phyloP scores from a whole-genome alignment of 2,888 invertebrate genomes.

The Harpagoxenus sublaevis region DNA sequence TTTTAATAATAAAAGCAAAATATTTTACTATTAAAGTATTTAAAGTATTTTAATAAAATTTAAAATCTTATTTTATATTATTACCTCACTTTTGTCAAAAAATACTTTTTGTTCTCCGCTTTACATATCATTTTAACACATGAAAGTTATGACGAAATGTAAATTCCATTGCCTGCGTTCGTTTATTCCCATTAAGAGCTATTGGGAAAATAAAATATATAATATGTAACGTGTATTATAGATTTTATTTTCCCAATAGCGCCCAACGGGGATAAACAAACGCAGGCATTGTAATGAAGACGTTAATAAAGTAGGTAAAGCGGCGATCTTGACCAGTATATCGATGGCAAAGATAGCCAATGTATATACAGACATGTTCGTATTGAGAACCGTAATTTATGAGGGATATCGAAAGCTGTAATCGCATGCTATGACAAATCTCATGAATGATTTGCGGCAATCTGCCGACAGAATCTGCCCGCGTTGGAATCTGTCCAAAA shows the following conservation, averaged over 20 bases:
- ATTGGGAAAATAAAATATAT: too few species aligned
- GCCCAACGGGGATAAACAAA: too few species aligned
- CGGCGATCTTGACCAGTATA: not conserved
- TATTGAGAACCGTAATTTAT: conserved; percentile 56
- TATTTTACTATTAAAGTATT: not conserved
- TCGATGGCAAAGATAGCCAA: conserved; percentile 8
- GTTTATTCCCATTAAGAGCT: too few species aligned
- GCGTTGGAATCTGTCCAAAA: conserved; percentile 59
- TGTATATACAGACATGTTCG: conserved; percentile 56
- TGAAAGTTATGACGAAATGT: not conserved
- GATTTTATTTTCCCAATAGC: too few species aligned
- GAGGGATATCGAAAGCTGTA: conserved; percentile 50
- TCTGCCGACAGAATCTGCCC: conserved; percentile 40
- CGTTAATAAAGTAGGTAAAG: not conserved
- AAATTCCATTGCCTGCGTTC: not conserved
- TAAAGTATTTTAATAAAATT: not conserved
- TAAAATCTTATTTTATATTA: not conserved
- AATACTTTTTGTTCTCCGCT: not conserved
- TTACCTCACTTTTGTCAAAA: not conserved
- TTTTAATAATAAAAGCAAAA: conserved; percentile 5
- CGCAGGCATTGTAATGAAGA: not conserved
- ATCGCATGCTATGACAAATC: conserved; percentile 52
- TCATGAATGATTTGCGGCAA: conserved; percentile 38
- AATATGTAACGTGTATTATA: too few species aligned
- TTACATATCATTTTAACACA: not conserved